These are phyloP conservation scores for Xyrauchen texanus DNA, from an alignment of 2,113 vertebrate species.

Conservation along the genomic window DNA sequence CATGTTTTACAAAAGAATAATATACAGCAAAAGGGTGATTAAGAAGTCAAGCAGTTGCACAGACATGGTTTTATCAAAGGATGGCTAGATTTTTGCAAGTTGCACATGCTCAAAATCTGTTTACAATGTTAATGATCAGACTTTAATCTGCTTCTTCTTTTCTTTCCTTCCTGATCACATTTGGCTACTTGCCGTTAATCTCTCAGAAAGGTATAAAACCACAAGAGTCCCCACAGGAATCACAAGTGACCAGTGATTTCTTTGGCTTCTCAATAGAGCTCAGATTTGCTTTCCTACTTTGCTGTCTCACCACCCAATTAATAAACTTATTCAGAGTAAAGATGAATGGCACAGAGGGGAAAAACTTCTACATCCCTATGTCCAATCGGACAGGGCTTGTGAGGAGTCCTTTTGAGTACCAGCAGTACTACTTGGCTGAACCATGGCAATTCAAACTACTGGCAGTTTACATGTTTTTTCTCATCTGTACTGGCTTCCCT, in stretches of 20 bases:
- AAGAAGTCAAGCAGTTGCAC: too few species aligned
- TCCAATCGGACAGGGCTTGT: constrained; percentile 82
- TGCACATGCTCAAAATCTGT: neutral
- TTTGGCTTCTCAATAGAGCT: neutral
- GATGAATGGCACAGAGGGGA: constrained; percentile 81
- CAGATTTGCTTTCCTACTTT: neutral
- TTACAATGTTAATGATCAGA: neutral
- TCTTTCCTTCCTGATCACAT: neutral
- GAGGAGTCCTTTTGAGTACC: constrained; percentile 77
- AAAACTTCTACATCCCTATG: constrained; percentile 82
- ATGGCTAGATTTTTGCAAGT: too few species aligned
- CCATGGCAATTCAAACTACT: constrained; percentile 69
- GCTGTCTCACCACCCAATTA: neutral
- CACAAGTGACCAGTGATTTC: neutral
- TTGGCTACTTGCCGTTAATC: neutral
- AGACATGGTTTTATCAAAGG: too few species aligned
- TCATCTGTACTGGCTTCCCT: constrained; percentile 74
- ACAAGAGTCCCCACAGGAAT: neutral
- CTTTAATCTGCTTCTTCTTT: neutral
- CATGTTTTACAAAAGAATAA: too few species aligned
- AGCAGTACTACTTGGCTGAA: constrained; percentile 79
- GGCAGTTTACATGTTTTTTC: constrained; percentile 77
- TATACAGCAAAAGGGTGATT: too few species aligned
- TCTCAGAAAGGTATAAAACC: constrained; percentile 14
- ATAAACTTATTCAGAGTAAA: neutral